Evolutionary conservation across 2,113 vertebrate species (phyloP).

Genomic region (Notothenia rossii): DNA sequence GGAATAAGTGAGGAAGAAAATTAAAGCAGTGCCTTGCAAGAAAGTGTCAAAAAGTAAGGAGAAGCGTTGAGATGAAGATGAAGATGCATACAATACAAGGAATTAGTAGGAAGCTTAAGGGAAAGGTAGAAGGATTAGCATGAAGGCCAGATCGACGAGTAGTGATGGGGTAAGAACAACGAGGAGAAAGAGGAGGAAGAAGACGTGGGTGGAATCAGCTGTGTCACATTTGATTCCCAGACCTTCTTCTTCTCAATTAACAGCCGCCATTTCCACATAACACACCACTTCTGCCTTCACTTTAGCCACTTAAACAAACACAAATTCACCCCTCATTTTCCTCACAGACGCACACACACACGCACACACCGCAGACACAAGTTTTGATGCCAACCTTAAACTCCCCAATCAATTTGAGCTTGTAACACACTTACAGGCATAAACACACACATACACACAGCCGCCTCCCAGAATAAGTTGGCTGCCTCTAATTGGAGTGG

Average conservation of each 20-base stretch:
- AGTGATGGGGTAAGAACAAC: background rate
- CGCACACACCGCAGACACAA: conserved; percentile 20
- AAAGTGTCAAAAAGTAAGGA: background rate
- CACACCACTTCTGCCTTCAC: conserved; percentile 39
- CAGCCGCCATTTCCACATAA: conserved; percentile 31
- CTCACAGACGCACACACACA: background rate
- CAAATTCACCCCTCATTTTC: conserved; percentile 8
- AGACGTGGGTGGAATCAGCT: conserved; percentile 27
- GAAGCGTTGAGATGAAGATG: background rate
- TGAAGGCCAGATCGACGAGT: background rate
- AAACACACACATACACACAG: conserved; percentile 43
- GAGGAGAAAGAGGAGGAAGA: background rate
- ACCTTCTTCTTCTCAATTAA: conserved; percentile 46
- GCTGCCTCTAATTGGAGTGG: conserved; percentile 80
- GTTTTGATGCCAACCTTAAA: conserved; percentile 35
- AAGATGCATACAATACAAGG: background rate
- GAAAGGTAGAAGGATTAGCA: background rate
- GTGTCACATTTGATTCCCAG: conserved; percentile 29
- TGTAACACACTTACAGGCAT: conserved; percentile 51
- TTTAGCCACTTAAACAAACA: conserved; percentile 28
- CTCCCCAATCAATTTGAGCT: conserved; percentile 61
- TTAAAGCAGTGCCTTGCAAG: background rate
- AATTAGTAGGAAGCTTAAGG: background rate
- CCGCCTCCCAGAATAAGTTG: conserved; percentile 73
- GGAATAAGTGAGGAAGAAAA: no score